Percentiles rank a stretch among this genome's conserved stretches.
Conservation (phyloP, 2,797 vertebrate species). For the Dendrocincla fuliginosa region DNA sequence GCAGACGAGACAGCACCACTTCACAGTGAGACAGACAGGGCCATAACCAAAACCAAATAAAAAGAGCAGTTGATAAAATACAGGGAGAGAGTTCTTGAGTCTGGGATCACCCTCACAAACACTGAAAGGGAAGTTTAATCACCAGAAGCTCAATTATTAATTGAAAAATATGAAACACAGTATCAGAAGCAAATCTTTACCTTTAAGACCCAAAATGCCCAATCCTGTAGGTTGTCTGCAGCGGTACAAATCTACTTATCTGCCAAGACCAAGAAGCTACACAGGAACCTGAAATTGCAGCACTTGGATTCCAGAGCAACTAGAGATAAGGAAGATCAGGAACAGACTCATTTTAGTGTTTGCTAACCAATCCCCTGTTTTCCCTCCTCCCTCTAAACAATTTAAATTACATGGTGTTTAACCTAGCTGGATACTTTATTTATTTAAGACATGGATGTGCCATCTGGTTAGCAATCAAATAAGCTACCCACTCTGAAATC, state of each 20-base stretch:
- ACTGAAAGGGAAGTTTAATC: neutral
- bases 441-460: neutral
- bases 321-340: neutral
- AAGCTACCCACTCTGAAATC: neutral
- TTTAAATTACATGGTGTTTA: neutral
- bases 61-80: neutral
- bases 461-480: neutral
- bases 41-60: neutral
- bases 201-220: neutral
- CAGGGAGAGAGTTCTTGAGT: neutral
- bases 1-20: neutral
- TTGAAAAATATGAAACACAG: neutral
- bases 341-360: neutral
- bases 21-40: fast-evolving
- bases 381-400: neutral
- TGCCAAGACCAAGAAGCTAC: neutral
- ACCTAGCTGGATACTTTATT: neutral
- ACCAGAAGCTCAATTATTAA: neutral
- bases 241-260: neutral
- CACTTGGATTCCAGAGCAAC: neutral
- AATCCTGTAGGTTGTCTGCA: neutral
- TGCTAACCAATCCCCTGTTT: neutral
- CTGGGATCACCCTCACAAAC: neutral
- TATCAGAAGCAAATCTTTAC: neutral
- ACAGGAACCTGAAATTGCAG: neutral